phyloP scores from a whole-genome alignment of 2,113 vertebrate species.

The Hemibagrus wyckioides region DNA sequence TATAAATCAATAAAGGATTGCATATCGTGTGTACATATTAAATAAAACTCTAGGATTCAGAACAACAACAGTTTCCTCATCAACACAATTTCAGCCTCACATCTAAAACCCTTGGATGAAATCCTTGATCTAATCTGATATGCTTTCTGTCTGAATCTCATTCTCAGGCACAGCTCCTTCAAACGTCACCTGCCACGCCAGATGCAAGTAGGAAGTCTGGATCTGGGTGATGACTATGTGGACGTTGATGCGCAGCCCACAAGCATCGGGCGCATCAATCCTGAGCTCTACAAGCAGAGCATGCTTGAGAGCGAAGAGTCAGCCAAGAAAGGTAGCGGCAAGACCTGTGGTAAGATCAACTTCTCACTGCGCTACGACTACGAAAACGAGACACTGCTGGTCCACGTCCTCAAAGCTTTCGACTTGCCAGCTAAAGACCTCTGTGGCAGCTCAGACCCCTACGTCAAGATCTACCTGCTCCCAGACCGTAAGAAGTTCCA shows the following conservation, averaged over 20 bases:
- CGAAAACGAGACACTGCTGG: slow-evolving; percentile 75
- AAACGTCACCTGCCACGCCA: slow-evolving; percentile 64
- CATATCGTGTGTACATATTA: not conserved
- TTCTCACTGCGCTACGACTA: slow-evolving; percentile 80
- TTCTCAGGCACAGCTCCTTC: slow-evolving; percentile 82
- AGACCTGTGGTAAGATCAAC: slow-evolving; percentile 76
- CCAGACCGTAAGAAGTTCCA: slow-evolving; percentile 89
- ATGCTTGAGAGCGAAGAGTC: slow-evolving; percentile 62
- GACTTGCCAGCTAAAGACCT: slow-evolving; percentile 86
- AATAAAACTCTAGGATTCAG: not conserved
- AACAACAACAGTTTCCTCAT: not conserved
- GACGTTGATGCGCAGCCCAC: slow-evolving; percentile 73
- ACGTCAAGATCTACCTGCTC: slow-evolving; percentile 87
- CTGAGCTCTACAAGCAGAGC: slow-evolving; percentile 77
- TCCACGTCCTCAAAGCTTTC: slow-evolving; percentile 83
- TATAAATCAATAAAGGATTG: not conserved
- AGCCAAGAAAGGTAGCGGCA: slow-evolving; percentile 65
- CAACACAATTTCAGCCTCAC: not conserved
- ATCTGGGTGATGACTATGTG: slow-evolving; percentile 57
- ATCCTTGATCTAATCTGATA: not conserved
- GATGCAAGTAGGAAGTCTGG: slow-evolving; percentile 61
- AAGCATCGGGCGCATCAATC: slow-evolving; percentile 80
- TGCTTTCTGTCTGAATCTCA: not conserved
- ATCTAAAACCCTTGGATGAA: not conserved
- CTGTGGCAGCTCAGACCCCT: slow-evolving; percentile 84